Evolutionary conservation across 2,113 vertebrate genomes (phyloP), one percentile per base, ranked within the genome.

Genomic region (Phasianus colchicus): DNA sequence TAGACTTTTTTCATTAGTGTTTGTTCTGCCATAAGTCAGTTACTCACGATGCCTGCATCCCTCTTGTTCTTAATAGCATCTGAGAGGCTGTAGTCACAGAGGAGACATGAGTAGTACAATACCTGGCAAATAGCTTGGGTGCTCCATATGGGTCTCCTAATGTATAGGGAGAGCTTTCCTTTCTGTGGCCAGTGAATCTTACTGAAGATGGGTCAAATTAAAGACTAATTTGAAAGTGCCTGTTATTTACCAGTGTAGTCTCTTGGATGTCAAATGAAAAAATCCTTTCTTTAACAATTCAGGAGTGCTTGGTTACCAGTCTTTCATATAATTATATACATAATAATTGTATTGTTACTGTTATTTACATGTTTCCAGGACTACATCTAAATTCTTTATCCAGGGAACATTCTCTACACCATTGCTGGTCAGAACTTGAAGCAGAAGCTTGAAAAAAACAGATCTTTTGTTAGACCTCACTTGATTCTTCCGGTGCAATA

Each of bases 1-100:
- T 47, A 67, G 45, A n/a, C 54, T 77, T 94, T 75, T 95, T 95
- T 95, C 87, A 86, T 87, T 67, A 89, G 55, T 86, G 60, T 91
- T 92, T 95, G 89, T 60, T 89, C 89, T 80, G 67, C 42, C 43
- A 1, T 71, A 71, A 89, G 32, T 80, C 91, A 71, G 76, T 82
- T 74, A 70, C 61, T 74, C 67, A 43, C 36, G 70, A 92, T 86
- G 90, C 67, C 72, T 43, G 25, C 45, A 71, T 67, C 58, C 50
- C 29, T 78, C 71, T 45, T 74, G 40, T 13, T 81, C 54, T 57
- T 63, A 91, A 89, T 4, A 71, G 78, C 71, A 69, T 45, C 20
- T 61, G 60, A 76, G 60, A 83, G 52, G 69, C 1, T 0, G 1
- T 45, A 73, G 18, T 36, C 4, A 0, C 50, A 58, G 61, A 70